Evolutionary conservation across 2,888 invertebrate genomes (phyloP).

Genomic region (Dolomedes plantarius): DNA sequence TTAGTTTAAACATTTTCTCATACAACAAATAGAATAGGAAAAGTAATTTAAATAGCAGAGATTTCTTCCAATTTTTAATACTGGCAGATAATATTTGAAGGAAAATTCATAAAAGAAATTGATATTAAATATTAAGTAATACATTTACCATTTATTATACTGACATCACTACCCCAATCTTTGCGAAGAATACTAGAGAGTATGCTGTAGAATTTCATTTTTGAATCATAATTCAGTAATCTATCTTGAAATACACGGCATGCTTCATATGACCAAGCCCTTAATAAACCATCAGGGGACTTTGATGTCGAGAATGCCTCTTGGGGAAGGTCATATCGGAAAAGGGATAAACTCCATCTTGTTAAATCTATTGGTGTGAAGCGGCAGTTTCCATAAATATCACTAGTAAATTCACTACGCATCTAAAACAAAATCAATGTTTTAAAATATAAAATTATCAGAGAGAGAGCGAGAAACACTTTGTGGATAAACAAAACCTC

Average conservation of each 20-base stretch:
- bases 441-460: too few relatives aligned
- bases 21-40: too few relatives aligned
- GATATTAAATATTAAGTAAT: too few relatives aligned
- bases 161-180: slow-evolving; percentile 77
- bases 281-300: slow-evolving; percentile 74
- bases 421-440: slow-evolving; percentile 76
- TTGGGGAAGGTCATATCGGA: slow-evolving; percentile 80
- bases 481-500: too few relatives aligned
- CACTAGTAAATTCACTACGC: slow-evolving; percentile 79
- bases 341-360: slow-evolving; percentile 83
- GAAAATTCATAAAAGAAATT: too few relatives aligned
- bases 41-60: too few relatives aligned
- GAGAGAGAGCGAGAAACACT: too few relatives aligned
- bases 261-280: slow-evolving; percentile 87
- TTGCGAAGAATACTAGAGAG: slow-evolving; percentile 79
- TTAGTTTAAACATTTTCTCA: too few relatives aligned
- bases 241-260: slow-evolving; percentile 85
- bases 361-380: slow-evolving; percentile 87
- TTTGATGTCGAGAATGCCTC: slow-evolving; percentile 73
- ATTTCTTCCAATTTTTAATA: too few relatives aligned
- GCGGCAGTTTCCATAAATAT: slow-evolving; percentile 82
- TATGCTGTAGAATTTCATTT: slow-evolving; percentile 82
- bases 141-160: slow-evolving; percentile 73
- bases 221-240: slow-evolving; percentile 83
- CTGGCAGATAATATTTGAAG: too few relatives aligned